Percentiles rank a stretch among this genome's conserved stretches.
These are phyloP conservation scores for Callipepla squamata DNA, from an alignment of 2,113 vertebrate genomes.

Conservation along the genomic window DNA sequence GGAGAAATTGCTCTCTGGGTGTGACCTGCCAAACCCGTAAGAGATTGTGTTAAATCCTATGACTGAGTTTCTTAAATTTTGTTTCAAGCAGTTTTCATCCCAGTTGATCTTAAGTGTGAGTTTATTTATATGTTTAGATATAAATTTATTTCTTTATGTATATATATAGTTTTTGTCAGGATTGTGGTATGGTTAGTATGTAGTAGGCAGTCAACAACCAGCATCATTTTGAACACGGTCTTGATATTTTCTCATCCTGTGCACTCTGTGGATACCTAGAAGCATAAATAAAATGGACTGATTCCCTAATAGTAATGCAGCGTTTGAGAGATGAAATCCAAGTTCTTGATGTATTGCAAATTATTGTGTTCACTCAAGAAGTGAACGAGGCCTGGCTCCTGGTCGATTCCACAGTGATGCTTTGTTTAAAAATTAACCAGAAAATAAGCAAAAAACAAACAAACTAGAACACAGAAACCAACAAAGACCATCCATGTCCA, in stretches of 20 bases:
- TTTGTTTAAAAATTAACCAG: background rate
- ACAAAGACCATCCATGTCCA: background rate
- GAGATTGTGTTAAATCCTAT: background rate
- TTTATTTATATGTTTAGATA: background rate
- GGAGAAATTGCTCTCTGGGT: background rate
- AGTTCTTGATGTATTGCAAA: background rate
- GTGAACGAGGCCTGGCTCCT: background rate
- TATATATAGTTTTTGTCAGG: background rate
- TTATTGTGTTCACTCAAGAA: background rate
- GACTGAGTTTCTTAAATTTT: background rate
- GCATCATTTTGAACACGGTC: background rate
- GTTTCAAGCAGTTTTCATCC: background rate
- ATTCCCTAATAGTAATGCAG: background rate
- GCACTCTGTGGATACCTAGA: background rate
- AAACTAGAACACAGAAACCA: background rate
- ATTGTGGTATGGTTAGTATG: background rate
- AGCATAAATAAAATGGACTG: background rate
- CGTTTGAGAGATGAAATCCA: background rate
- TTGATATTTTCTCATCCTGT: background rate
- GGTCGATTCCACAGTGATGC: background rate
- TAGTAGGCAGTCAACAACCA: background rate
- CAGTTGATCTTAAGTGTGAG: no score
- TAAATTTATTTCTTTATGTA: no score
- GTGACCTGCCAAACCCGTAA: background rate
- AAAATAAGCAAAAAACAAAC: background rate